Evolutionary conservation across 2,113 vertebrate species (phyloP).

Genomic region (Perca schrenkii): DNA sequence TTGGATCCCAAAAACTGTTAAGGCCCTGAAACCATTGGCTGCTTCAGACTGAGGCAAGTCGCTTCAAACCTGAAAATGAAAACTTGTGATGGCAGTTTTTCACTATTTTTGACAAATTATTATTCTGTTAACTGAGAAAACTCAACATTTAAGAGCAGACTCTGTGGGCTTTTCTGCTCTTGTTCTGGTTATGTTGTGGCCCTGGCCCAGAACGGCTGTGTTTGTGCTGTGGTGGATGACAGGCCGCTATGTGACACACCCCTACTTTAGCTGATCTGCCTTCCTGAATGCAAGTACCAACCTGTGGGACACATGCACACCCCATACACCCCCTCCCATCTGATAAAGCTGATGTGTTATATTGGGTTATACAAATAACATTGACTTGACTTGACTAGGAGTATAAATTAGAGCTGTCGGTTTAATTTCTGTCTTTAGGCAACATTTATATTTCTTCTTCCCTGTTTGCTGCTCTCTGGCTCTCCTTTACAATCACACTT

Average conservation of each 20-base stretch:
- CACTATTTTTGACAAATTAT: neutral
- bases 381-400: neutral
- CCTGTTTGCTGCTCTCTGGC: neutral
- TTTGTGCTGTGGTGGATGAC: neutral
- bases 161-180: no score
- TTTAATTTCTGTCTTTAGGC: constrained; percentile 37
- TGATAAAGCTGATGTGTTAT: neutral
- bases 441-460: constrained; percentile 10
- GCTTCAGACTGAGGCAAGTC: no score
- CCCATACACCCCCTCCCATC: neutral
- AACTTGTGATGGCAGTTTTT: neutral
- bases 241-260: constrained; percentile 35
- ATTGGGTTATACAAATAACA: no score
- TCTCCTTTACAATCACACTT: neutral
- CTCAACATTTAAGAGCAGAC: neutral
- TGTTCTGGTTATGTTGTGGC: constrained; percentile 12
- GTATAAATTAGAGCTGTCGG: neutral
- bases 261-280: constrained; percentile 35
- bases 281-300: constrained; percentile 65
- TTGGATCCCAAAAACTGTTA: neutral
- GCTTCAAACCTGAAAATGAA: neutral
- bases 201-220: neutral
- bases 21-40: no score
- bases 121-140: neutral
- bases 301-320: constrained; percentile 39